Evolutionary conservation across 2,113 vertebrate species (phyloP).

Genomic region (Larimichthys polyactis): DNA sequence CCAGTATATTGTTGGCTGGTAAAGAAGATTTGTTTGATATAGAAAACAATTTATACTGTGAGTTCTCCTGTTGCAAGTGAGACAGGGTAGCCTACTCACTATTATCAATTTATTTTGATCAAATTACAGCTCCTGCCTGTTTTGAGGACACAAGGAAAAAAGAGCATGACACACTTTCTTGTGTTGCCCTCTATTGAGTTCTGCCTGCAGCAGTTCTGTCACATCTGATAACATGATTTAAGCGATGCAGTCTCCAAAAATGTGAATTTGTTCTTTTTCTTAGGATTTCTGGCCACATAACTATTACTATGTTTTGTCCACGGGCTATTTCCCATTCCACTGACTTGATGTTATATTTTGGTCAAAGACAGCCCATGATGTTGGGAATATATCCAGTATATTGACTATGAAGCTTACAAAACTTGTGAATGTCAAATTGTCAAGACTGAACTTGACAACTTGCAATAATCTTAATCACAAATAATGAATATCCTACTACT

Average conservation of each 20-base stretch:
- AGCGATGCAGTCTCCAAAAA: constrained; percentile 48
- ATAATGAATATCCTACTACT: no score
- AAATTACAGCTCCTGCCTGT: constrained; percentile 54
- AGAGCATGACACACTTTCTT: constrained; percentile 51
- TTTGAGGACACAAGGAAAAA: constrained; percentile 44
- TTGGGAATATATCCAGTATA: neutral
- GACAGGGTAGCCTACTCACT: constrained; percentile 44
- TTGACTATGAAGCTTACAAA: neutral
- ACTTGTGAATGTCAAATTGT: neutral
- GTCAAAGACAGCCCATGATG: constrained; percentile 7
- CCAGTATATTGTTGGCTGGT: constrained; percentile 73
- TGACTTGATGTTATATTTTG: constrained; percentile 26
- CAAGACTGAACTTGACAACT: neutral
- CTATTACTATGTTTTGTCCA: constrained; percentile 33
- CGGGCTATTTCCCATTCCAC: constrained; percentile 32
- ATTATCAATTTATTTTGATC: constrained; percentile 73
- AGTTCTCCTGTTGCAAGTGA: constrained; percentile 44
- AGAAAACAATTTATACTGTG: constrained; percentile 65
- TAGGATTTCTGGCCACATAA: constrained; percentile 36
- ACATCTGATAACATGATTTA: constrained; percentile 68
- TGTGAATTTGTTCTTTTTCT: constrained; percentile 31
- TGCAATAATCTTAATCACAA: neutral
- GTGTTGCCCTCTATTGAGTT: constrained; percentile 51
- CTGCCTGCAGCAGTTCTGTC: constrained; percentile 68
- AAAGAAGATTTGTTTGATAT: constrained; percentile 73